phyloP scores from a whole-genome alignment of 2,797 vertebrate genomes.

The Menidia menidia region DNA sequence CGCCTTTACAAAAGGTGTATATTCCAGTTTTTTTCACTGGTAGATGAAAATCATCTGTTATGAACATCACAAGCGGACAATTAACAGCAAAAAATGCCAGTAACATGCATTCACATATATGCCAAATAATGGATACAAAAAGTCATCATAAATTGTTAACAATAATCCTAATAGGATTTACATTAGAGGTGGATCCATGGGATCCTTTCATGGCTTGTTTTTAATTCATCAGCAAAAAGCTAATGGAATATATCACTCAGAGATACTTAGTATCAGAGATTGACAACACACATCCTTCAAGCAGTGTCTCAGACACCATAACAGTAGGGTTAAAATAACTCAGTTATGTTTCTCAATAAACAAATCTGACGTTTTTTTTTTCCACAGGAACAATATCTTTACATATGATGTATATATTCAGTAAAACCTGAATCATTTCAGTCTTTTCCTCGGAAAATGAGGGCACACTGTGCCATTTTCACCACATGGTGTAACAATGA shows the following conservation, averaged over 20 bases:
- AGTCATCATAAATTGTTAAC: constrained; percentile 43
- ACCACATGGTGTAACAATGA: constrained; percentile 20
- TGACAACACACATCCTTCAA: constrained; percentile 35
- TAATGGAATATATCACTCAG: constrained; percentile 41
- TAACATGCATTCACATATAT: constrained; percentile 37
- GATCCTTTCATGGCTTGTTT: constrained; percentile 61
- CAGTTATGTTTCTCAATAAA: constrained; percentile 54
- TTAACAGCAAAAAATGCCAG: constrained; percentile 18
- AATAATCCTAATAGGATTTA: constrained; percentile 68
- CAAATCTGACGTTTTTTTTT: constrained; percentile 18
- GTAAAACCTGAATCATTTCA: constrained; percentile 57
- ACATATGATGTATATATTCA: constrained; percentile 57
- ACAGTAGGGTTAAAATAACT: constrained; percentile 42
- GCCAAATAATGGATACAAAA: constrained; percentile 60
- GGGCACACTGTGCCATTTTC: constrained; percentile 39
- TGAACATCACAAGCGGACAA: constrained; percentile 39
- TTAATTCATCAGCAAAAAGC: constrained; percentile 49
- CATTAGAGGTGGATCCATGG: constrained; percentile 66
- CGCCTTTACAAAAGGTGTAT: constrained; percentile 71
- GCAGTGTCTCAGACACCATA: constrained; percentile 53
- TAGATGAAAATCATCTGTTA: constrained; percentile 61
- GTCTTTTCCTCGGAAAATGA: constrained; percentile 56
- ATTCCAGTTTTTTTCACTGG: constrained; percentile 3
- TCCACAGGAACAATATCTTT: constrained; percentile 31
- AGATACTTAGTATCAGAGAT: constrained; percentile 67